These are phyloP conservation scores for Trichogramma pretiosum DNA, from an alignment of 1,140 invertebrate genomes.

Conservation along the genomic window DNA sequence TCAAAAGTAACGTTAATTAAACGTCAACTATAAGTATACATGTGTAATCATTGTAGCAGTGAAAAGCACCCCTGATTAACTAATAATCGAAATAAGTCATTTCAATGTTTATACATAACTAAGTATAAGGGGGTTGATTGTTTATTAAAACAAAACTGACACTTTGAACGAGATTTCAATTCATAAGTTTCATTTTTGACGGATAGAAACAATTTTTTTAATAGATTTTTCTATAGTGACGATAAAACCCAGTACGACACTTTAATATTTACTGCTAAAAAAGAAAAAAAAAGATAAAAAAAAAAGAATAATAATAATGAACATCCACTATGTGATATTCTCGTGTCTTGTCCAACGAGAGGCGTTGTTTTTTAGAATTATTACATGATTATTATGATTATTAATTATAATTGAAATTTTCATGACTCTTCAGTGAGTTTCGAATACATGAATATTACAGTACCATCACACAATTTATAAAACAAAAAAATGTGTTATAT, in stretches of 20 bases:
- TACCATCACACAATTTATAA: constrained; percentile 12
- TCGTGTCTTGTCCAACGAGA: constrained; percentile 45
- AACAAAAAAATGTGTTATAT: constrained; percentile 6
- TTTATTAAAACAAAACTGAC: no score
- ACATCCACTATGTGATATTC: constrained; percentile 45
- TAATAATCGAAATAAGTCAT: no score
- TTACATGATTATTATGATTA: constrained; percentile 17
- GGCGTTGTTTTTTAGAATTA: constrained; percentile 40
- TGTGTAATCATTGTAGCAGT: no score
- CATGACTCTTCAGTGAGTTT: not conserved
- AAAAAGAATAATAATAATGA: constrained; percentile 16
- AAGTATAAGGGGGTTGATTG: no score
- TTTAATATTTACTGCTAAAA: constrained; percentile 9
- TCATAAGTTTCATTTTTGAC: constrained; percentile 11
- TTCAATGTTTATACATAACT: no score
- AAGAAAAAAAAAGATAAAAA: constrained; percentile 16
- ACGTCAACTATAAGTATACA: no score
- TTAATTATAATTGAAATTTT: constrained; percentile 8
- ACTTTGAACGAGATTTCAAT: no score
- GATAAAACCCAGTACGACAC: constrained; percentile 12
- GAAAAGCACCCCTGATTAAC: no score
- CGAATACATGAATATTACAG: not conserved
- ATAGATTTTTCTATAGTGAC: constrained; percentile 17
- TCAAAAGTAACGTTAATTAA: no score
- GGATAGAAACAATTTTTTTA: no score